A percentile compares a stretch with the other conserved stretches of the same genome.
These are phyloP conservation scores for Maniola hyperantus DNA, from an alignment of 2,888 invertebrate species.

Conservation along the genomic window DNA sequence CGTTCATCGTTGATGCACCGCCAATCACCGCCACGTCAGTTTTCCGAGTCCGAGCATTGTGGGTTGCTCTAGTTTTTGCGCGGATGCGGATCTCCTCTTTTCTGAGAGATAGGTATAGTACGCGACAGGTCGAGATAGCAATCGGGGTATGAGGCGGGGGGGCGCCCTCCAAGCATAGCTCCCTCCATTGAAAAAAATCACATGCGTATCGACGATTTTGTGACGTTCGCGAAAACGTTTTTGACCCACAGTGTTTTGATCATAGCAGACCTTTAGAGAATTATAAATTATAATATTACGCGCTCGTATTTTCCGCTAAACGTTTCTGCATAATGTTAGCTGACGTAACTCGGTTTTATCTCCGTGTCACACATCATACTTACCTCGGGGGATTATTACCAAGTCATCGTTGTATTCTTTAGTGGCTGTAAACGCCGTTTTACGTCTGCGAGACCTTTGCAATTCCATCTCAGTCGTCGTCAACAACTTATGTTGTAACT, in stretches of 20 bases:
- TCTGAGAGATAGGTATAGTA: no score
- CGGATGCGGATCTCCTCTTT: no score
- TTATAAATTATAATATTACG: constrained; percentile 5
- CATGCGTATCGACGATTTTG: neutral
- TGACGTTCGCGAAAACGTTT: neutral
- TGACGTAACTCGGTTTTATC: constrained; percentile 29
- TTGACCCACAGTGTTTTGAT: neutral
- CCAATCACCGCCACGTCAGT: no score
- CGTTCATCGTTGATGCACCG: no score
- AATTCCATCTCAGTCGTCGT: neutral
- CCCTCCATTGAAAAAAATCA: no score
- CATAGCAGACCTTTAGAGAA: neutral
- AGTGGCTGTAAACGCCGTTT: constrained; percentile 8
- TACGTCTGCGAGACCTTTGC: constrained; percentile 17
- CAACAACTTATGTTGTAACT: constrained; percentile 10
- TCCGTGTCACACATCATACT: constrained; percentile 24
- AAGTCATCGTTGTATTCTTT: constrained; percentile 23
- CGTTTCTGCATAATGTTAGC: constrained; percentile 9
- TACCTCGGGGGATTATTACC: constrained; percentile 22
- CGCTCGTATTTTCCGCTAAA: constrained; percentile 18
- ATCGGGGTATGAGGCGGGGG: no score
- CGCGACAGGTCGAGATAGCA: no score
- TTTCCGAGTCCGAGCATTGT: no score
- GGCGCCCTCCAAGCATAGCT: no score
- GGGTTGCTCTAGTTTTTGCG: no score